Evolutionary conservation across 2,888 invertebrate genomes (phyloP).

Genomic region (Thera obeliscata): DNA sequence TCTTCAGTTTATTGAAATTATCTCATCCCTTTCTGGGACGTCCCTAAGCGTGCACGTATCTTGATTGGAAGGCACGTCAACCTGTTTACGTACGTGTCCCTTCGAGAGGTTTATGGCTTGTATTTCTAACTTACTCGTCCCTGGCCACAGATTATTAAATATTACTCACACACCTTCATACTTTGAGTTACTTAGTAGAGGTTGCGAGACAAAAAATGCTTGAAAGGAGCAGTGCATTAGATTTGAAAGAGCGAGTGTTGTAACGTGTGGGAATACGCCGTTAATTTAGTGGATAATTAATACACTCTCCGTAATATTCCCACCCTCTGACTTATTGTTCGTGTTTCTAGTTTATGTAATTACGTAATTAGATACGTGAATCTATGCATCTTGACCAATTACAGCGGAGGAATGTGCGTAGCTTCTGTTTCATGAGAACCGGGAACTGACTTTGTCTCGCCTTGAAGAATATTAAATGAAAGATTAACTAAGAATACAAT

Average conservation of each 20-base stretch:
- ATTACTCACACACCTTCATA: background rate
- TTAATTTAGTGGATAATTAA: constrained; percentile 42
- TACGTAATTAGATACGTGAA: constrained; percentile 42
- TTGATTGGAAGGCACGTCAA: constrained; percentile 64
- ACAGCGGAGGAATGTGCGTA: constrained; percentile 29
- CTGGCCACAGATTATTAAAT: background rate
- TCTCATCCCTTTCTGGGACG: constrained; percentile 50
- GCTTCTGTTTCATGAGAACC: constrained; percentile 40
- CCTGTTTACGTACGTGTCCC: constrained; percentile 56
- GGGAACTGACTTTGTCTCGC: constrained; percentile 22
- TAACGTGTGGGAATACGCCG: constrained; percentile 40
- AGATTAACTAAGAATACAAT: too few species aligned
- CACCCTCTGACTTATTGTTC: constrained; percentile 43
- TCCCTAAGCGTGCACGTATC: constrained; percentile 52
- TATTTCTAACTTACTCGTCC: constrained; percentile 38
- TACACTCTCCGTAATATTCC: constrained; percentile 38
- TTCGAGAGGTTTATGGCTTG: constrained; percentile 40
- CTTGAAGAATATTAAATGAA: constrained; percentile 13
- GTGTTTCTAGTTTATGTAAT: constrained; percentile 36
- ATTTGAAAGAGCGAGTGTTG: constrained; percentile 36
- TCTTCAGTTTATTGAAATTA: constrained; percentile 35
- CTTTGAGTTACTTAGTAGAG: constrained; percentile 17
- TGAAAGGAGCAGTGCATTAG: constrained; percentile 27
- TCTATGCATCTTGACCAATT: constrained; percentile 44
- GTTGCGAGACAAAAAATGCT: constrained; percentile 26